phyloP scores from a whole-genome alignment of 2,797 vertebrate genomes.

The Taeniopygia guttata region DNA sequence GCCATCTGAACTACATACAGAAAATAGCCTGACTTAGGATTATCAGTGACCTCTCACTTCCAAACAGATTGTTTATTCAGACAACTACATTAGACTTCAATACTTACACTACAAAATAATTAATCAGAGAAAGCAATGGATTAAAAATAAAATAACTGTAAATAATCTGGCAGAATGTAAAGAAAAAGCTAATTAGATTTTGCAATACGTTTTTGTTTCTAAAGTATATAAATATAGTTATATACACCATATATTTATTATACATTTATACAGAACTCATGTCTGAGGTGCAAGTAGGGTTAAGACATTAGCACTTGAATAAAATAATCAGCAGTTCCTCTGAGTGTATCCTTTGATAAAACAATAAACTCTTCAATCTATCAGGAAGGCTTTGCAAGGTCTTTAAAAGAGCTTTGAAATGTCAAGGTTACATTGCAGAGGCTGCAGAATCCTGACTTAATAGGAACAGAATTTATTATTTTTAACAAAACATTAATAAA shows the following conservation, averaged over 20 bases:
- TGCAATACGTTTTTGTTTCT: background rate
- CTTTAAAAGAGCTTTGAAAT: background rate
- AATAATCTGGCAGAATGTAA: background rate
- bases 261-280: background rate
- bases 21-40: background rate
- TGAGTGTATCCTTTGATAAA: background rate
- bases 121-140: background rate
- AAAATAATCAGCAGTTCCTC: background rate
- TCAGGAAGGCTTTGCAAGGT: background rate
- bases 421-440: constrained; percentile 26
- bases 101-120: background rate
- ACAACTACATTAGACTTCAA: background rate
- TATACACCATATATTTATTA: background rate
- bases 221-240: background rate
- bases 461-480: background rate
- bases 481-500: constrained; percentile 44
- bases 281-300: background rate
- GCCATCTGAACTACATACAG: background rate
- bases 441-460: background rate
- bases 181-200: background rate
- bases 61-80: background rate
- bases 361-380: background rate
- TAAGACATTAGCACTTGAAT: background rate
- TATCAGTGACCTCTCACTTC: background rate
- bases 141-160: background rate